Percentiles rank a stretch among this genome's conserved stretches.
These are phyloP conservation scores for Agrotis puta DNA, from an alignment of 2,888 invertebrate species.

Conservation along the genomic window DNA sequence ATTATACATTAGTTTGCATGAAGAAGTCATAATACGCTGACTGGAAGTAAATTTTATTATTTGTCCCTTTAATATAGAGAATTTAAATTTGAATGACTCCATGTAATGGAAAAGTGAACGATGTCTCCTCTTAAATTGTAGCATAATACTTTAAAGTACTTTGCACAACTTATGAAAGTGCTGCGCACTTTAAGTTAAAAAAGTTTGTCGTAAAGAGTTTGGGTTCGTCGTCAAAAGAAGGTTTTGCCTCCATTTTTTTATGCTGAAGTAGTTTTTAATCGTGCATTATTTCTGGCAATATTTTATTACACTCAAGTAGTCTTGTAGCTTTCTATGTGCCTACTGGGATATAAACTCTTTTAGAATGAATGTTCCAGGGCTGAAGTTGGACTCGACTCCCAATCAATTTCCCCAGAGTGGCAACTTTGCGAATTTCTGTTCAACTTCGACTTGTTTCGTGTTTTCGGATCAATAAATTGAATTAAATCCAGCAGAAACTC, in stretches of 20 bases:
- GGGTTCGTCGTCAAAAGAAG: not conserved
- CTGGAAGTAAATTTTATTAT: not conserved
- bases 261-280: not conserved
- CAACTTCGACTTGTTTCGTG: not conserved
- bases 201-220: conserved; percentile 34
- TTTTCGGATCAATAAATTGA: not conserved
- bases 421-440: not conserved
- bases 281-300: too few relatives aligned
- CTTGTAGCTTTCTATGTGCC: not conserved
- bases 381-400: not conserved
- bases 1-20: not conserved
- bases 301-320: too few relatives aligned
- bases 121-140: conserved; percentile 24
- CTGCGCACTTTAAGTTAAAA: conserved; percentile 19
- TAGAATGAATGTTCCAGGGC: too few relatives aligned
- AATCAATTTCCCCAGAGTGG: not conserved
- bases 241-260: not conserved
- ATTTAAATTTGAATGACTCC: not conserved
- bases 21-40: not conserved
- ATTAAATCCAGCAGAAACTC: conserved; percentile 5
- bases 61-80: not conserved
- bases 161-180: conserved; percentile 22
- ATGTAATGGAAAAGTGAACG: not conserved
- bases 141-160: conserved; percentile 24
- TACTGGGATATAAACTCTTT: not conserved